phyloP scores from a whole-genome alignment of 2,797 vertebrate species.

The Erithacus rubecula region DNA sequence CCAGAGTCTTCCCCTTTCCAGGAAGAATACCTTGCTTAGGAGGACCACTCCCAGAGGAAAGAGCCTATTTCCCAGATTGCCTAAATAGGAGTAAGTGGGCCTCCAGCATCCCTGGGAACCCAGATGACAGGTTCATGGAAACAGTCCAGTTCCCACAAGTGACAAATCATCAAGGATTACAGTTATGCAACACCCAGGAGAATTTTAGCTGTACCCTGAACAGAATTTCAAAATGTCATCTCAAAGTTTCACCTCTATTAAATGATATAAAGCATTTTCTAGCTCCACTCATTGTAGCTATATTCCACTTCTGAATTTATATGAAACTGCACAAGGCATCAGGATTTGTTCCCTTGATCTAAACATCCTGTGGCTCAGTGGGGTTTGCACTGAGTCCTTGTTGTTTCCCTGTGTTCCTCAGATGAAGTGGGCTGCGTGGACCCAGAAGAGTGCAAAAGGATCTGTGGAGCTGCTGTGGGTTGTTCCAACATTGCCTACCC shows the following conservation, averaged over 20 bases:
- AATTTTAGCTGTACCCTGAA: neutral
- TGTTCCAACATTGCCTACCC: slow-evolving; percentile 97
- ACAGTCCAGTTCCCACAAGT: neutral
- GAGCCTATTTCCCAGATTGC: neutral
- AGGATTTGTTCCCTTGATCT: neutral
- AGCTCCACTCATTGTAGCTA: neutral
- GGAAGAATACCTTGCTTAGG: neutral
- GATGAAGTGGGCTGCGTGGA: slow-evolving; percentile 93
- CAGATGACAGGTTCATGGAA: neutral
- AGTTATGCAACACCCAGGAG: neutral
- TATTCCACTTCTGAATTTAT: neutral
- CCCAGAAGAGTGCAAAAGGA: slow-evolving; percentile 79
- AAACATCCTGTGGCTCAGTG: neutral
- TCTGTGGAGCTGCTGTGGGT: slow-evolving; percentile 87
- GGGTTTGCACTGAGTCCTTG: neutral
- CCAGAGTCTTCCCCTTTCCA: neutral
- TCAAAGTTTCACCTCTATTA: neutral
- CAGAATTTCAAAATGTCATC: neutral
- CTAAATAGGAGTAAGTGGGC: neutral
- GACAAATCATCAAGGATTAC: neutral
- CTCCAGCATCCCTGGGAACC: neutral
- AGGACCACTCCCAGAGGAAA: neutral
- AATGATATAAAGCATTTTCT: neutral
- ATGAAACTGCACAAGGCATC: accelerated
- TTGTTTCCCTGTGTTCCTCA: slow-evolving; percentile 50